Evolutionary conservation across 2,888 invertebrate species (phyloP).

Genomic region (Metacarcinus magister): DNA sequence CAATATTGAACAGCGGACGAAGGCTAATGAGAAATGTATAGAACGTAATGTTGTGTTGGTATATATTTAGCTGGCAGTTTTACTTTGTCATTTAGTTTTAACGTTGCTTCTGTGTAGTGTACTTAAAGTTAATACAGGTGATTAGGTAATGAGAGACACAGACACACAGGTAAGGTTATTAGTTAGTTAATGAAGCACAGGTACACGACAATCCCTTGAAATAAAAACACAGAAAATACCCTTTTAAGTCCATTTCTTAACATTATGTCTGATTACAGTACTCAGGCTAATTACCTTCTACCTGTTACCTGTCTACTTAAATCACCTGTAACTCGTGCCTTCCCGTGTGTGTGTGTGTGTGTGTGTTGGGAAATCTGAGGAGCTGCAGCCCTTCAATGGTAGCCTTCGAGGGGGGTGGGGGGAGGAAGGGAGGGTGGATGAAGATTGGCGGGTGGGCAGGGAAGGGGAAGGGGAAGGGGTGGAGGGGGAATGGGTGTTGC

Average conservation of each 20-base stretch:
- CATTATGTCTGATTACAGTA: background rate
- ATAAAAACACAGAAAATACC: background rate
- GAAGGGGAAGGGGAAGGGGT: background rate
- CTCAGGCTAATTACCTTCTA: background rate
- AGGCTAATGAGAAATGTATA: background rate
- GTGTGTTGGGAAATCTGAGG: background rate
- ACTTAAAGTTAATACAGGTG: background rate
- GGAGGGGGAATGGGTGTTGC: background rate
- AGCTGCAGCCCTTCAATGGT: background rate
- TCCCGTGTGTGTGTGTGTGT: background rate
- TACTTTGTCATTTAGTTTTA: background rate
- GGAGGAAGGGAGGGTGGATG: constrained; percentile 16
- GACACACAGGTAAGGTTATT: background rate
- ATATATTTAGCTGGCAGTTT: background rate
- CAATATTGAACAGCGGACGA: background rate
- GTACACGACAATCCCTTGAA: background rate
- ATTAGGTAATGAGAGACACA: background rate
- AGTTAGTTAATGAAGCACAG: background rate
- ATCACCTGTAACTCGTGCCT: background rate
- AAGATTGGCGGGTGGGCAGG: constrained; percentile 26
- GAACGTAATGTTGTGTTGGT: background rate
- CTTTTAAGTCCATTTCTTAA: background rate
- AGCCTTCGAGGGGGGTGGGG: background rate
- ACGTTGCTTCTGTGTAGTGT: background rate
- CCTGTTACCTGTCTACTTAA: background rate